Evolutionary conservation across 2,797 vertebrate genomes (phyloP).

Genomic region (Chelon auratus): DNA sequence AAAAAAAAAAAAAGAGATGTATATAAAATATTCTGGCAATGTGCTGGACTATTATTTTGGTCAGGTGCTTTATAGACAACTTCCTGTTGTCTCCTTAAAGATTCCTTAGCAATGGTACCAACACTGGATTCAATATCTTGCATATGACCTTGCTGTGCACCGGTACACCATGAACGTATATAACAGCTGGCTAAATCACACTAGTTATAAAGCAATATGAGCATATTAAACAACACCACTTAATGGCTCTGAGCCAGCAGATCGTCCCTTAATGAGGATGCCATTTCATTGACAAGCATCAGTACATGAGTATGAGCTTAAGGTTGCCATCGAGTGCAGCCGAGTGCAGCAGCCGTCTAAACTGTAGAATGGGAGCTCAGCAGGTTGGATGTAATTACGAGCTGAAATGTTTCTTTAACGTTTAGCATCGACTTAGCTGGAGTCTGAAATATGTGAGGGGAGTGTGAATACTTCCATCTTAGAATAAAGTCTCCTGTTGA

Average conservation of each 20-base stretch:
- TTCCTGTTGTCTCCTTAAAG: neutral
- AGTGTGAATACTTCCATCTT: neutral
- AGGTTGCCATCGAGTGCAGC: slow-evolving; percentile 25
- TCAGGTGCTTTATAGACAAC: no score
- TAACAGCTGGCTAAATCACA: slow-evolving; percentile 9
- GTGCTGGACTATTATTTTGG: neutral
- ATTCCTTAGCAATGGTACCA: neutral
- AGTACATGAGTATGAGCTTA: slow-evolving; percentile 36
- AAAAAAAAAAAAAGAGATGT: no score
- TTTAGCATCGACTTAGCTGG: slow-evolving; percentile 3
- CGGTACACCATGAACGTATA: neutral
- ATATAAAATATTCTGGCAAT: neutral
- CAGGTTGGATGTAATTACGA: slow-evolving; percentile 58
- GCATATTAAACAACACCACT: slow-evolving; percentile 33
- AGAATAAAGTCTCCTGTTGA: neutral
- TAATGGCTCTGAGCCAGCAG: slow-evolving; percentile 18
- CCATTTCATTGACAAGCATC: slow-evolving; percentile 50
- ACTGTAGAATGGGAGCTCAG: slow-evolving; percentile 16
- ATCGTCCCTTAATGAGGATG: slow-evolving; percentile 9
- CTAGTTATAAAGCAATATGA: slow-evolving; percentile 17
- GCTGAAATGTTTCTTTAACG: slow-evolving; percentile 27
- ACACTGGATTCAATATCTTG: slow-evolving; percentile 1
- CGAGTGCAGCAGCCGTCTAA: slow-evolving; percentile 15
- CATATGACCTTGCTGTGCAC: neutral
- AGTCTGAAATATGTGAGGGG: slow-evolving; percentile 7